Base-by-base conservation (phyloP, 2,888 invertebrate genomes). In the Ophioninae sp. region DNA sequence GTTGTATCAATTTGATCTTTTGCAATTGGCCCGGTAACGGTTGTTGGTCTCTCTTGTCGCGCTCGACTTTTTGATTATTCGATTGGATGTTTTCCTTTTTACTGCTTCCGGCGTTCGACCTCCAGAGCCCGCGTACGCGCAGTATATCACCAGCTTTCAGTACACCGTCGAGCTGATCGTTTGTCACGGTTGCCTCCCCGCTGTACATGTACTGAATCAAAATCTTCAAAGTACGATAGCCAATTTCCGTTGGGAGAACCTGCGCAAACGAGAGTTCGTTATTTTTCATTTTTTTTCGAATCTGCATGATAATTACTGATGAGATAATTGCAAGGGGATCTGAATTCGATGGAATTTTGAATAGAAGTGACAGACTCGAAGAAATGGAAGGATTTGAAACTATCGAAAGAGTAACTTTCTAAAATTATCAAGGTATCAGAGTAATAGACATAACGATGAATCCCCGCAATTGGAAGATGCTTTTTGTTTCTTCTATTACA, bases 141-240 rank as follows among this genome's bases (percentile, higher is more conserved):
- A 97, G 93, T 17, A 97, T 95, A 90, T 97, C 97, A 0, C 97
- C 97, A 0, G 97, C 97, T 90, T 96, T 95, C 41, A 97, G 92
- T 0, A 97, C 97, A 85, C 95, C 96, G 87, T 96, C 97, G 82
- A 97, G 92, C 68, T 97, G 96, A 90, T 97, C 97, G 93, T 97
- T 97, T 77, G 97, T 96, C 41, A 97, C 97, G 64, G 97, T 97
- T 41, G 97, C 96, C 93, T 96, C 96, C 30, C 96, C 96, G 92
- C 95, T 96, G 93, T 97, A 97, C 97, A 97, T 97, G 91, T 97
- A 97, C 90, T 97, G 96, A 63, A 97, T 95, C 22, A 97, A 94
- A 85, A 96, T 96, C 92, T 96, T 96, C 87, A 97, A 94, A 9
- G 97, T 97, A 86, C 96, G 96, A 85, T 96, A 96, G 58, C 96